Percentiles rank a stretch among this genome's conserved stretches.
Conservation (phyloP, 2,888 invertebrate species). For the Leucophenga maculata region DNA sequence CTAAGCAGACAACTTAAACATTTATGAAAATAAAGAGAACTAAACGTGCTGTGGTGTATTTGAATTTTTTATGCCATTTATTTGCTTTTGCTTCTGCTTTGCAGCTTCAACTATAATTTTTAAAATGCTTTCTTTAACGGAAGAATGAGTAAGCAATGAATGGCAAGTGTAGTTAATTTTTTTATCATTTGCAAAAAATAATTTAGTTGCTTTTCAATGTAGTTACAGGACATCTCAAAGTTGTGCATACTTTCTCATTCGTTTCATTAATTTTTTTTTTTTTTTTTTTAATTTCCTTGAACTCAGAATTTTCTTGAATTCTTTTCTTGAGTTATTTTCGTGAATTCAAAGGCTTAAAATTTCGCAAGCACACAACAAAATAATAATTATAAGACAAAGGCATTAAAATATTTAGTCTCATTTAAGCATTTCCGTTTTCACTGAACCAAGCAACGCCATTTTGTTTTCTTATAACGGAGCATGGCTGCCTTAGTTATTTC, state of each 20-base stretch:
- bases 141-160: too few species aligned
- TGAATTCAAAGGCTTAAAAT: not conserved
- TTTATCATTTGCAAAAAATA: too few species aligned
- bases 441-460: conserved; percentile 7
- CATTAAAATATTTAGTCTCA: conserved; percentile 19
- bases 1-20: not conserved
- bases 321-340: too few species aligned
- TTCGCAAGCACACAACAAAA: not conserved
- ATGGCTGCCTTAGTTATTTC: not conserved
- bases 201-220: too few species aligned
- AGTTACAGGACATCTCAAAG: too few species aligned
- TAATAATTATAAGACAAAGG: not conserved
- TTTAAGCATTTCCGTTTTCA: conserved; percentile 3
- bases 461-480: not conserved
- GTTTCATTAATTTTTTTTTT: too few species aligned
- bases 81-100: not conserved
- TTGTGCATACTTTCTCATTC: too few species aligned
- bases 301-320: too few species aligned
- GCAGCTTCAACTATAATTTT: not conserved
- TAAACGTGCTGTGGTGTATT: conserved; percentile 2
- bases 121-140: not conserved
- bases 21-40: not conserved
- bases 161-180: too few species aligned
- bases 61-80: not conserved
- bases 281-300: too few species aligned